phyloP scores from a whole-genome alignment of 2,113 vertebrate genomes.

The Psilopogon haemacephalus region DNA sequence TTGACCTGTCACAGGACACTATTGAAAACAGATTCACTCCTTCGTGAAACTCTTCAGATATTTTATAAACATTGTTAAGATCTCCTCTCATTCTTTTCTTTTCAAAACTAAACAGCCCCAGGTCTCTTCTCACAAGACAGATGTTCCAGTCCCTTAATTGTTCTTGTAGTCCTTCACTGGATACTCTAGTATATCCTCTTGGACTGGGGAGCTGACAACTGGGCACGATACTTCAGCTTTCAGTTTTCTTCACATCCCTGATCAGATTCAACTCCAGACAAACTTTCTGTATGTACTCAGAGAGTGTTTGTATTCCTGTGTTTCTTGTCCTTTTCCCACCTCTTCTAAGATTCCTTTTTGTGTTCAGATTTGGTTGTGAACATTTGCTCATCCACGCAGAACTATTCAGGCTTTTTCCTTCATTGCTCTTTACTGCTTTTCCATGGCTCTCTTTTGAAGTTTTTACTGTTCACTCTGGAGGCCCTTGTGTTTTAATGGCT shows the following conservation, averaged over 20 bases:
- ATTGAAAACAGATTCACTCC: no score
- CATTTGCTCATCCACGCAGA: not conserved
- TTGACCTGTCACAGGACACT: no score
- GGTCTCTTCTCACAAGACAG: no score
- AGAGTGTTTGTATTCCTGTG: not conserved
- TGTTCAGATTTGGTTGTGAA: not conserved
- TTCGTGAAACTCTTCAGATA: no score
- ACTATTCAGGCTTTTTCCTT: not conserved
- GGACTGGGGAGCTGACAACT: no score
- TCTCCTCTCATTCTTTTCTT: no score
- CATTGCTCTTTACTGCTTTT: not conserved
- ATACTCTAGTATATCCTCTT: no score
- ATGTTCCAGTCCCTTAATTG: no score
- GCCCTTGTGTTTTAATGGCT: not conserved
- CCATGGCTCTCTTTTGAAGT: not conserved
- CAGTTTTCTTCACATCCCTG: not conserved
- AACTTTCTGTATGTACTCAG: not conserved
- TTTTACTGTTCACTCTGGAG: not conserved
- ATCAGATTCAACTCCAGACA: not conserved
- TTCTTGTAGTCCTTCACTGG: no score
- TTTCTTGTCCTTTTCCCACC: not conserved
- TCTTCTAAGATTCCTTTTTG: not conserved
- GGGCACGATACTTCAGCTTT: no score
- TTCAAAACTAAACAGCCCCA: no score
- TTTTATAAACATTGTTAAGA: no score